Evolutionary conservation across 2,888 invertebrate species (phyloP), one percentile per base, ranked within the genome.

Genomic region (Phyllotreta cruciferae): DNA sequence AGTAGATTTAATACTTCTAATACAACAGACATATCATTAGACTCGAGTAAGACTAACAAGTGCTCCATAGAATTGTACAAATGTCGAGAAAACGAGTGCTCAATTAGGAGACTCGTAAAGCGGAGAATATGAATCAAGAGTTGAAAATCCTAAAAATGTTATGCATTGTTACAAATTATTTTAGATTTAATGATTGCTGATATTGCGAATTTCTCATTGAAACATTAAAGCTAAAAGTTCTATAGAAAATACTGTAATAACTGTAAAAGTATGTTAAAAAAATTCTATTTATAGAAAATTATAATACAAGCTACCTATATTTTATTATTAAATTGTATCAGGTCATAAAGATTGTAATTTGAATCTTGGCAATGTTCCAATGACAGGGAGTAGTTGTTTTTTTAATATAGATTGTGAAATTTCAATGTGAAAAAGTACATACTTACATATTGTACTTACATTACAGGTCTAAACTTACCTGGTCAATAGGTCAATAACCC

Each of bases 1-100:
- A 94, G 84, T 66, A 94, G 84, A 81, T 92, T 92, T 60, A 94
- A 83, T 55, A 94, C 93, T 69, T 90, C 91, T 60, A 93, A 83
- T n/a, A 93, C 91, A 56, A 93, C 87, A 71, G 90, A 87, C 89
- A 94, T 90, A 77, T 93, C 90, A 79, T 89, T 90, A 55, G 92
- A 92, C 63, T 90, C 87, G 72, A 94, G 80, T 68, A 94, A 82
- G 39, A 88, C 86, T 54, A 91, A 88, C 69, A 94, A 82, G 78
- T 93, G 91, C 81, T 93, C 93, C 87, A 93, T 90, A 42, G 93
- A 93, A 82, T 91, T 93, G 84, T 94, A 94, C 68, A 93, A 83
- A 80, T 93, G 92, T 57, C 93, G 85, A 10, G 93, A 92, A 78
- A 93, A 93, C 70, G 92, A 93, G 81, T 94, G 93, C 80, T 94